phyloP scores from a whole-genome alignment of 2,113 vertebrate genomes.

The Pelusios castaneus region DNA sequence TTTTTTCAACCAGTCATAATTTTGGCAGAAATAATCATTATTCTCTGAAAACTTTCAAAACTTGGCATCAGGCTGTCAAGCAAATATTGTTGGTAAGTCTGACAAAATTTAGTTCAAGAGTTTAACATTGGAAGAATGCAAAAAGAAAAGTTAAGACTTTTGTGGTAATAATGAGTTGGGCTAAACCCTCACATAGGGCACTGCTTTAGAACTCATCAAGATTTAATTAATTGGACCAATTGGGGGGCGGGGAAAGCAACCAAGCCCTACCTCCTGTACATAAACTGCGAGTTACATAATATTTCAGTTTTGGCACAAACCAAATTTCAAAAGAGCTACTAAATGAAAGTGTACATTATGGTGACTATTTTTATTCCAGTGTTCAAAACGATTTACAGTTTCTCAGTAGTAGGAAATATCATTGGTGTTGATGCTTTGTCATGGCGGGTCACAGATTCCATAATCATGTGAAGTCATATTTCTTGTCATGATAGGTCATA shows the following conservation, averaged over 20 bases:
- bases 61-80: not conserved
- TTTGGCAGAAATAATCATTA: not conserved
- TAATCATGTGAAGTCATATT: not conserved
- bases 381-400: not conserved
- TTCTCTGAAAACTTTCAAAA: not conserved
- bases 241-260: not conserved
- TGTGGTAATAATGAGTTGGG: not conserved
- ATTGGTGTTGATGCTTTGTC: not conserved
- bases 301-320: not conserved
- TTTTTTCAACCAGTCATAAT: not conserved
- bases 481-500: not conserved
- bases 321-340: not conserved
- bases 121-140: not conserved
- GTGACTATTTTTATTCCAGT: not conserved
- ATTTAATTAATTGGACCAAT: not conserved
- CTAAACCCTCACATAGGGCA: not conserved
- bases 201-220: not conserved
- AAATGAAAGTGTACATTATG: not conserved
- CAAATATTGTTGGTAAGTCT: not conserved
- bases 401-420: not conserved
- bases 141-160: not conserved
- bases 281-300: not conserved
- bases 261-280: not conserved
- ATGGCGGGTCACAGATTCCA: not conserved
- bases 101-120: not conserved